Percentiles rank a stretch among this genome's conserved stretches.
Evolutionary conservation across 2,888 invertebrate genomes (phyloP).

Genomic region (Nasonia oneida): DNA sequence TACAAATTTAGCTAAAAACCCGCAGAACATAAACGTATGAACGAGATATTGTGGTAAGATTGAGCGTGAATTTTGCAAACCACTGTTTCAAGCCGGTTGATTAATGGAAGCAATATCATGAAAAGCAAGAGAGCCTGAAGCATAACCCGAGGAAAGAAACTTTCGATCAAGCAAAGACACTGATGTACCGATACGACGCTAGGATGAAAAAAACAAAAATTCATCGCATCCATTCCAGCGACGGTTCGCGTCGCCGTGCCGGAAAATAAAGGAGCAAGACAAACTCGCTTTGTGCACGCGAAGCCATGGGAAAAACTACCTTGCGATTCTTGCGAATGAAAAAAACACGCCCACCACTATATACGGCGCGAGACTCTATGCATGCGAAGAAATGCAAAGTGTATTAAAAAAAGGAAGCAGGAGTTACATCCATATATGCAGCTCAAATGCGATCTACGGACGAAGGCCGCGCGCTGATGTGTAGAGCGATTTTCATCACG

Average conservation of each 20-base stretch:
- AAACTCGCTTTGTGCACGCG: conserved; percentile 55
- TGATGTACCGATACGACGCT: conserved; percentile 9
- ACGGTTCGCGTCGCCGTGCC: neutral
- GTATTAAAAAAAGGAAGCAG: neutral
- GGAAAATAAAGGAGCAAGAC: conserved; percentile 51
- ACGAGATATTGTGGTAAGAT: too few relatives aligned
- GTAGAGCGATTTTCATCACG: too few relatives aligned
- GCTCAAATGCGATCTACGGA: neutral
- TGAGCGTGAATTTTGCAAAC: neutral
- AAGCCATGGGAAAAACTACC: conserved; percentile 27
- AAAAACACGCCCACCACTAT: neutral
- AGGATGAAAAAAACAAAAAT: conserved; percentile 18
- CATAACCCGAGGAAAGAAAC: conserved; percentile 19
- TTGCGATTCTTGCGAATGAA: neutral
- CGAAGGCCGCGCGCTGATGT: neutral
- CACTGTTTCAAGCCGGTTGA: neutral
- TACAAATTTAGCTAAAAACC: neutral
- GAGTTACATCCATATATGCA: neutral
- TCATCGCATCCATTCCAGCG: conserved; percentile 43
- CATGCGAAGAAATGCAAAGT: conserved; percentile 55
- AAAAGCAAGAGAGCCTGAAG: neutral
- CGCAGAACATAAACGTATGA: too few relatives aligned
- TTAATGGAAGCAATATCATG: neutral
- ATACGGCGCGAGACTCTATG: neutral
- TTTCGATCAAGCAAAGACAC: conserved; percentile 47